Evolutionary conservation across 2,113 vertebrate genomes (phyloP).

Genomic region (Ibidorhyncha struthersii): DNA sequence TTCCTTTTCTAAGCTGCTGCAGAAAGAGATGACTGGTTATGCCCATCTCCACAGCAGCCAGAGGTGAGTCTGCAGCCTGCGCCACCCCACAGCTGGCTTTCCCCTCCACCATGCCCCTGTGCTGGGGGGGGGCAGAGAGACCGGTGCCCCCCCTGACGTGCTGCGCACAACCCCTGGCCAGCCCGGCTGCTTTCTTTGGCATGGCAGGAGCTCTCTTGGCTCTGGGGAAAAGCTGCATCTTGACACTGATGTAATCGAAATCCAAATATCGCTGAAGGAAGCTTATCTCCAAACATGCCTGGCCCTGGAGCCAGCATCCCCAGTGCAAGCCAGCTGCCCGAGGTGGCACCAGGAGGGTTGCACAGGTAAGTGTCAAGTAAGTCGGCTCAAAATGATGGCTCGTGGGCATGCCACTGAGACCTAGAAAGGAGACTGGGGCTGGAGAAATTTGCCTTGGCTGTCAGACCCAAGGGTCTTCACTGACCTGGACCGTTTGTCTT

Average conservation of each 20-base stretch:
- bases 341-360: not conserved
- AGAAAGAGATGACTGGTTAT: accelerated
- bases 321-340: accelerated
- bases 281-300: conserved; percentile 8
- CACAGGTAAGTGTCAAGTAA: not conserved
- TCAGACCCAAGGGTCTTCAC: not conserved
- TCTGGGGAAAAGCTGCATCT: not conserved
- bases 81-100: not conserved
- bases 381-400: not conserved
- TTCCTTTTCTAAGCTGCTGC: not conserved
- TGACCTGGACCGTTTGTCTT: not conserved
- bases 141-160: accelerated
- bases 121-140: not conserved
- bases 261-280: not conserved
- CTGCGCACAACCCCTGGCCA: not conserved
- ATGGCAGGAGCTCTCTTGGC: not conserved
- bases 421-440: not conserved
- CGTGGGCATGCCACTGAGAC: not conserved
- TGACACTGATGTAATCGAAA: conserved; percentile 12
- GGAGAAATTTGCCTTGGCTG: not conserved
- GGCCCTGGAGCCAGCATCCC: not conserved
- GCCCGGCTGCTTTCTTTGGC: conserved; percentile 12
- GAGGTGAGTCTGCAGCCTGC: not conserved
- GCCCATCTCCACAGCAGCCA: not conserved
- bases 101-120: not conserved